Evolutionary conservation across 2,113 vertebrate species (phyloP).

Genomic region (Silurus glanis): DNA sequence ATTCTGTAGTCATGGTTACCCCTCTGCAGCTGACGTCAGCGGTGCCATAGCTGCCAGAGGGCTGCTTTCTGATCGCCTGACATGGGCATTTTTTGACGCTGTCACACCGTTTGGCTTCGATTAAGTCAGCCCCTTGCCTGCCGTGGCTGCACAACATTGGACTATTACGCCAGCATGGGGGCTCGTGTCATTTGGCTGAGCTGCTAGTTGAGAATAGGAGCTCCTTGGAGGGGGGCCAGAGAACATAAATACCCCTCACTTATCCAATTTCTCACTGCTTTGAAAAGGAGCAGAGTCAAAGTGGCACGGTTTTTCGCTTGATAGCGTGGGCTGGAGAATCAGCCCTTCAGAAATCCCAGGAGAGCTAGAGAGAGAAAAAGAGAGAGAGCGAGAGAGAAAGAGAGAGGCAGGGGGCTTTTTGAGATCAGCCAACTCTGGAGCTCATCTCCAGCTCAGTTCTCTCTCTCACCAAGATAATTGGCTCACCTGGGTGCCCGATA

Average conservation of each 20-base stretch:
- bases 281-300: slow-evolving; percentile 47
- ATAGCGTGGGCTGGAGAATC: slow-evolving; percentile 41
- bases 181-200: slow-evolving; percentile 57
- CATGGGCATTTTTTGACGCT: slow-evolving; percentile 50
- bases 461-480: slow-evolving; percentile 51
- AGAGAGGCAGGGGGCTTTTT: slow-evolving; percentile 36
- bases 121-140: slow-evolving; percentile 53
- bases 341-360: slow-evolving; percentile 43
- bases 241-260: slow-evolving; percentile 52
- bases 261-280: slow-evolving; percentile 51
- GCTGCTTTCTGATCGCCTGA: slow-evolving; percentile 69
- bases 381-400: slow-evolving; percentile 22
- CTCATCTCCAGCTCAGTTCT: slow-evolving; percentile 47
- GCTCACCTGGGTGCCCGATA: slow-evolving; percentile 45
- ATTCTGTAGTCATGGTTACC: slow-evolving; percentile 72
- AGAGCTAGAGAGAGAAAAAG: not conserved
- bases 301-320: slow-evolving; percentile 40
- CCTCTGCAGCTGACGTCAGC: slow-evolving; percentile 62
- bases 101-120: slow-evolving; percentile 67
- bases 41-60: slow-evolving; percentile 63
- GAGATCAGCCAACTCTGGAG: slow-evolving; percentile 41
- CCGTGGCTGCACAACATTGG: slow-evolving; percentile 40
- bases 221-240: slow-evolving; percentile 49
- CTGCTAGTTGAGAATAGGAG: slow-evolving; percentile 57
- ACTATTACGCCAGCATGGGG: slow-evolving; percentile 46